Evolutionary conservation across 2,888 invertebrate genomes (phyloP).

Genomic region (Neocrepidodera transversa): DNA sequence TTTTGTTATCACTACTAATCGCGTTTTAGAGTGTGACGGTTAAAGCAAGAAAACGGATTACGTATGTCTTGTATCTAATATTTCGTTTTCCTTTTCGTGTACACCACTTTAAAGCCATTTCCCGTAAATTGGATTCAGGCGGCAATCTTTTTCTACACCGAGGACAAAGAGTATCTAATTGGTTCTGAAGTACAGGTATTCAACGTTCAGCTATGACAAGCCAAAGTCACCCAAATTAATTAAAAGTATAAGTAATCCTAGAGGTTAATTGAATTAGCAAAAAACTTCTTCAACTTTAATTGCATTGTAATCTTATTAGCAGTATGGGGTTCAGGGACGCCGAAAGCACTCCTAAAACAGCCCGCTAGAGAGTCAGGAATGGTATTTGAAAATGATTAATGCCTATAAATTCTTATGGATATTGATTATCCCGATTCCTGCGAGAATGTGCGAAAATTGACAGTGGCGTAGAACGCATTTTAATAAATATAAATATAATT

Average conservation of each 20-base stretch:
- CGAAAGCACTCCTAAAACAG: not conserved
- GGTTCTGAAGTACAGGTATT: constrained; percentile 25
- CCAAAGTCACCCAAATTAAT: constrained; percentile 29
- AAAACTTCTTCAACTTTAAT: constrained; percentile 34
- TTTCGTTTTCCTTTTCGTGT: not conserved
- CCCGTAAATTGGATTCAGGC: constrained; percentile 3
- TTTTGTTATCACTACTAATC: too few relatives aligned
- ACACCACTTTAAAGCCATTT: not conserved
- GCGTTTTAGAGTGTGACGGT: too few relatives aligned
- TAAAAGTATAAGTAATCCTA: constrained; percentile 30
- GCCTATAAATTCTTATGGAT: constrained; percentile 20
- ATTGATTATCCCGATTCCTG: constrained; percentile 13
- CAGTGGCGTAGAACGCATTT: constrained; percentile 7
- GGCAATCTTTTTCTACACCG: constrained; percentile 4
- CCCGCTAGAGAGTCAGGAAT: not conserved
- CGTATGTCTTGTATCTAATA: too few relatives aligned
- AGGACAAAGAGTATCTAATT: constrained; percentile 27
- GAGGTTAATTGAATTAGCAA: constrained; percentile 32
- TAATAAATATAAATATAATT: too few relatives aligned
- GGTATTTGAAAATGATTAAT: constrained; percentile 21
- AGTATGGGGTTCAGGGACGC: not conserved
- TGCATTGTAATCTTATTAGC: constrained; percentile 32
- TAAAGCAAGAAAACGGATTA: too few relatives aligned
- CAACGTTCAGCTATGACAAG: constrained; percentile 24
- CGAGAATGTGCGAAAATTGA: not conserved